Percentiles rank a stretch among this genome's conserved stretches.
Conservation (phyloP, 1,140 invertebrate genomes). For the Drosophila auraria region DNA sequence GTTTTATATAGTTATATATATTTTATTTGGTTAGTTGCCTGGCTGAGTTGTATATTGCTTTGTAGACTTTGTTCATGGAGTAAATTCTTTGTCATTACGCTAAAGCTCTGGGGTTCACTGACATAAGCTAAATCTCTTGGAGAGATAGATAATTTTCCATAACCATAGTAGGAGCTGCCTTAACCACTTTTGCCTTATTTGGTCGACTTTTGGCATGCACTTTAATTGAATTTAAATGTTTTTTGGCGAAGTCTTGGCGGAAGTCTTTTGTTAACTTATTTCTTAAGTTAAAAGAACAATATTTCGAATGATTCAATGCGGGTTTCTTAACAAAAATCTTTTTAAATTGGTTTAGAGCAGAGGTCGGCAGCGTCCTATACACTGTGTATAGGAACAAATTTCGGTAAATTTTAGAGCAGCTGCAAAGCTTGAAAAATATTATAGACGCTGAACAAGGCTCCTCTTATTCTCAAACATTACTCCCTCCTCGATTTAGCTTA, state of each 20-base stretch:
- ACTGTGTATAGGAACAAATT: too few species aligned
- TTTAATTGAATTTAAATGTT: slow-evolving; percentile 4
- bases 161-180: slow-evolving; percentile 5
- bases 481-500: background rate
- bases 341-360: background rate
- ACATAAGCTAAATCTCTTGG: slow-evolving; percentile 31
- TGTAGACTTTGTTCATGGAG: slow-evolving; percentile 48
- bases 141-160: background rate
- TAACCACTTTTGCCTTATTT: slow-evolving; percentile 13
- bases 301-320: background rate
- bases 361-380: too few species aligned
- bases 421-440: too few species aligned
- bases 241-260: background rate
- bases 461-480: too few species aligned
- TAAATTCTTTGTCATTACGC: slow-evolving; percentile 41
- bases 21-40: slow-evolving; percentile 28
- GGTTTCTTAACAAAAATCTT: background rate
- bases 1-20: slow-evolving; percentile 6
- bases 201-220: background rate
- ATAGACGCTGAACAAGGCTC: too few species aligned
- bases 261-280: background rate
- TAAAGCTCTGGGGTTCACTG: slow-evolving; percentile 12
- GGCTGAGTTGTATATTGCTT: slow-evolving; percentile 51
- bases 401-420: too few species aligned
- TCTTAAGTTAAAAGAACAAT: background rate